These are phyloP conservation scores for Thera obeliscata DNA, from an alignment of 2,888 invertebrate genomes.

Conservation along the genomic window DNA sequence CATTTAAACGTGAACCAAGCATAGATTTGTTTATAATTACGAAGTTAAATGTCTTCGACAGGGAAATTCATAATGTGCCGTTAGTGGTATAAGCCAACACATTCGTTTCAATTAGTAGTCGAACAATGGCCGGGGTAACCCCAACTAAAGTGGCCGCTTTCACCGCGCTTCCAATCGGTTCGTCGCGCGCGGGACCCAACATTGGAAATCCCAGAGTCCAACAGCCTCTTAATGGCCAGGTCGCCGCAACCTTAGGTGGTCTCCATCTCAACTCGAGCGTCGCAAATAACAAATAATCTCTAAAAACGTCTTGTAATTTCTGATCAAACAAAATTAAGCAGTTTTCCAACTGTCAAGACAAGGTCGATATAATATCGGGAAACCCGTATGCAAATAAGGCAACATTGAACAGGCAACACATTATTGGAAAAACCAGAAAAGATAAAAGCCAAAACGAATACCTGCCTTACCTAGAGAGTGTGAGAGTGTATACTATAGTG, in stretches of 20 bases:
- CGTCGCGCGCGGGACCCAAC: conserved; percentile 44
- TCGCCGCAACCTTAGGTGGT: conserved; percentile 36
- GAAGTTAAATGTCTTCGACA: not conserved
- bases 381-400: conserved; percentile 50
- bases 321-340: conserved; percentile 33
- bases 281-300: conserved; percentile 11
- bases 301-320: conserved; percentile 6
- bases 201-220: conserved; percentile 68
- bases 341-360: conserved; percentile 47
- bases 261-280: conserved; percentile 9
- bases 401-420: conserved; percentile 41
- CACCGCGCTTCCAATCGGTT: conserved; percentile 51
- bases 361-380: conserved; percentile 52
- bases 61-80: conserved; percentile 47
- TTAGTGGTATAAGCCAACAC: conserved; percentile 43
- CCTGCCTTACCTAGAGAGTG: conserved; percentile 48
- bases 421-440: conserved; percentile 59
- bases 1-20: not conserved
- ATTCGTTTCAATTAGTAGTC: conserved; percentile 44
- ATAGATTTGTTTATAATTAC: too few relatives aligned
- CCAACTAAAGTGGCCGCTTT: conserved; percentile 59
- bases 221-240: conserved; percentile 45
- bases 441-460: conserved; percentile 51
- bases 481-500: conserved; percentile 58
- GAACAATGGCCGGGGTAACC: conserved; percentile 55